A percentile compares a stretch with the other conserved stretches of the same genome.
Conservation (phyloP, 2,888 invertebrate species). For the Tiphia femorata region DNA sequence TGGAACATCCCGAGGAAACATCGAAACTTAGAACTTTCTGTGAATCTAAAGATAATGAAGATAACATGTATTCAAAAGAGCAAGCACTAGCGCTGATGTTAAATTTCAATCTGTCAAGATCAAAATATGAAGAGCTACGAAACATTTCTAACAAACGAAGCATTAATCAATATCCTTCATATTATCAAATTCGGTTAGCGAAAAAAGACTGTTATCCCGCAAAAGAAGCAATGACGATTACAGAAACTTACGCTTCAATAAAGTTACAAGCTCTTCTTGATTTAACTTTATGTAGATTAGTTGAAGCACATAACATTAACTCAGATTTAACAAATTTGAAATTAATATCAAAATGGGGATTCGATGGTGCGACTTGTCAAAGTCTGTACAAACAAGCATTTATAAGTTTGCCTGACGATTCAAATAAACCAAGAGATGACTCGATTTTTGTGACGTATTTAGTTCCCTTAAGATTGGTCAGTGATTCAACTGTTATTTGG, state of each 20-base stretch:
- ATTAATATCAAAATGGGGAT: neutral
- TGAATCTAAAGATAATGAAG: neutral
- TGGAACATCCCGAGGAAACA: neutral
- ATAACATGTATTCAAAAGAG: neutral
- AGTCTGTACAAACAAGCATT: too few species aligned
- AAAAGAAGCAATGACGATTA: neutral
- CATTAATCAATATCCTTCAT: neutral
- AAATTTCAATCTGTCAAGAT: conserved; percentile 1
- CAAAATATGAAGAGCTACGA: neutral
- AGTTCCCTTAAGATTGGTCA: too few species aligned
- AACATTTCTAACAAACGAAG: neutral
- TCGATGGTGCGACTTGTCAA: neutral
- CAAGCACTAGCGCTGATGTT: conserved; percentile 1
- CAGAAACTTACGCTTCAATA: neutral
- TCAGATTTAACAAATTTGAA: neutral
- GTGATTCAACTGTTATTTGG: too few species aligned
- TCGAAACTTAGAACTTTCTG: neutral
- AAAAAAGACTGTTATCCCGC: neutral
- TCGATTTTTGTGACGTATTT: too few species aligned
- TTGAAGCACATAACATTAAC: neutral
- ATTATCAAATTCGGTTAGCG: neutral
- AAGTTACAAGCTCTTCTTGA: neutral
- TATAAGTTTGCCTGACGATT: neutral
- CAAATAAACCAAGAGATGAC: neutral
- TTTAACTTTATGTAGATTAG: neutral